phyloP scores from a whole-genome alignment of 1,140 invertebrate genomes.

The Bombus waltoni region DNA sequence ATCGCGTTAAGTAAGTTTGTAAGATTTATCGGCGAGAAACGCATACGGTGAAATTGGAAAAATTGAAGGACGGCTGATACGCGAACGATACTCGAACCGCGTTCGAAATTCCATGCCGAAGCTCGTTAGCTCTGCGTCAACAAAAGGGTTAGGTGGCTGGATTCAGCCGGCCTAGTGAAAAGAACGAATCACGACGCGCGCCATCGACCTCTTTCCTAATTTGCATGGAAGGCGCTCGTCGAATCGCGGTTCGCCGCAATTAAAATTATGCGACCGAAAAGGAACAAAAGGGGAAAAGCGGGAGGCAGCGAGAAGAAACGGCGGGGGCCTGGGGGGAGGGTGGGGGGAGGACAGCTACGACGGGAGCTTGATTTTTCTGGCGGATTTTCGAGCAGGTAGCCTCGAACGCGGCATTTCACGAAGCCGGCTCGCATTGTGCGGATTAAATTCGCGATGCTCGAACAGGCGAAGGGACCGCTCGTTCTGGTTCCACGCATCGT shows the following conservation, averaged over 20 bases:
- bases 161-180: not conserved
- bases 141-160: not conserved
- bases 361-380: not conserved
- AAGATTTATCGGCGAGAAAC: not conserved
- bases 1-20: no score
- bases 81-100: no score
- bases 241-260: constrained; percentile 4
- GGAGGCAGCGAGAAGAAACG: no score
- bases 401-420: not conserved
- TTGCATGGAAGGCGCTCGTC: not conserved
- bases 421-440: constrained; percentile 20
- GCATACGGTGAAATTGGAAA: not conserved
- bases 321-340: no score
- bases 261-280: not conserved
- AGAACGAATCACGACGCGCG: constrained; percentile 4
- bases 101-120: not conserved
- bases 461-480: not conserved
- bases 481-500: constrained; percentile 16
- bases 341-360: not conserved
- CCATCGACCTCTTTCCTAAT: not conserved
- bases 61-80: not conserved
- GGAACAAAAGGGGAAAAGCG: rapidly evolving
- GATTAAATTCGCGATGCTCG: not conserved
- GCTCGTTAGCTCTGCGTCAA: not conserved
- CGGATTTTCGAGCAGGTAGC: not conserved